These are phyloP conservation scores for Xestoiulus laeticollis DNA, from an alignment of 2,888 invertebrate species.

Conservation along the genomic window DNA sequence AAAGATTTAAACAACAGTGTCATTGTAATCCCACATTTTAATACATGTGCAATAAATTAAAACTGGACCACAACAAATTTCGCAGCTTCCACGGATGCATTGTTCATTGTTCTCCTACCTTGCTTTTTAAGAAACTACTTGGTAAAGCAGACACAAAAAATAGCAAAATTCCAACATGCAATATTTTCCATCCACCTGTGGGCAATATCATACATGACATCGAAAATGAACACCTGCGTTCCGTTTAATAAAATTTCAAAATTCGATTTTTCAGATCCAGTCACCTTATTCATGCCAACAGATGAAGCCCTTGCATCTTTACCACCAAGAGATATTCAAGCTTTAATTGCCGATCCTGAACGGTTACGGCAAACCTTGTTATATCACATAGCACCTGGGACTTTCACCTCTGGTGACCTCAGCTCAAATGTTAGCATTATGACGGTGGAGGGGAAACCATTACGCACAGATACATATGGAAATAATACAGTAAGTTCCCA, in stretches of 20 bases:
- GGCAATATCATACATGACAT: neutral
- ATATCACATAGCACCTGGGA: slow-evolving; percentile 61
- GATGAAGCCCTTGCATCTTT: slow-evolving; percentile 52
- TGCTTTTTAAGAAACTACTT: neutral
- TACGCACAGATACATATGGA: slow-evolving; percentile 46
- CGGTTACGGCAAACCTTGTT: slow-evolving; percentile 58
- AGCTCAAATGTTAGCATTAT: slow-evolving; percentile 51
- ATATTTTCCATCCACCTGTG: neutral
- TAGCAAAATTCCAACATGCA: neutral
- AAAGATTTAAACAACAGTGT: neutral
- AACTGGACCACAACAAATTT: slow-evolving; percentile 1
- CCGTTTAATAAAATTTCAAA: slow-evolving; percentile 1
- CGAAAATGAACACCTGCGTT: slow-evolving; percentile 6
- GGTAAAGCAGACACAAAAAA: neutral
- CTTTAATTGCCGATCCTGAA: slow-evolving; percentile 55
- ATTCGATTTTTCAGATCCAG: slow-evolving; percentile 49
- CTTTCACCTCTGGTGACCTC: slow-evolving; percentile 54
- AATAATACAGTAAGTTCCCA: slow-evolving; percentile 48
- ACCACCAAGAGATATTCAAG: slow-evolving; percentile 49
- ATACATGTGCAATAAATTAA: neutral
- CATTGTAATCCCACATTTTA: neutral
- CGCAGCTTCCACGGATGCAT: neutral
- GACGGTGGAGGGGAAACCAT: slow-evolving; percentile 52
- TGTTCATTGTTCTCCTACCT: neutral
- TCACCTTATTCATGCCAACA: slow-evolving; percentile 51